Evolutionary conservation across 2,888 invertebrate species (phyloP), one percentile per base, ranked within the genome.

Genomic region (Noctua pronuba): DNA sequence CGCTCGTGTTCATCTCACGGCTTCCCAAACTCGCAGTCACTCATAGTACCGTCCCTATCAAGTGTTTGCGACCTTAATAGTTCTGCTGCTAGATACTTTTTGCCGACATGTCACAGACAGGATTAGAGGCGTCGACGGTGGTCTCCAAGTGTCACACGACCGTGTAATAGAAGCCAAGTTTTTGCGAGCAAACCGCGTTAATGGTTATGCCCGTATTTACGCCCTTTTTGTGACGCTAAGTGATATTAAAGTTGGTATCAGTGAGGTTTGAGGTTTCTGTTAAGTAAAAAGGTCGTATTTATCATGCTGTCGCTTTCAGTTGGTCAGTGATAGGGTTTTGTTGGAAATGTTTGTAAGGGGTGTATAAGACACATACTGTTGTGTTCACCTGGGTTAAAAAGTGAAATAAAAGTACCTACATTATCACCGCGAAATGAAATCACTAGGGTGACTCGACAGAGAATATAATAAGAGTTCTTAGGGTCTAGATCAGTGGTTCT

Each of bases 91-190:
- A 75, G 83, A 83, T 85, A 86, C 80, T 90, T 91, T 91, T 91
- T 90, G 88, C 84, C 49, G 69, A 86, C 82, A 85, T 87, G 89
- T 87, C 88, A 86, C 71, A 31, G 83, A 79, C 89, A 88, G 88
- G 88, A 84, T 87, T 85, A 84, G 77, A 88, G 88, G 86, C 85
- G 86, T 87, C 68, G 83, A 69, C 66, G n/a, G 58, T 58, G 80
- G 73, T 69, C 75, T 58, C 70, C 79, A 80, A 79, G 79, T 82
- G 77, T 80, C 85, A 82, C 73, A 73, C 69, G 55, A 66, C 60
- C 58, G 35, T 67, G 77, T 80, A 66, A 73, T 58, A 67, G 74
- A 71, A 73, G 70, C 49, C 52, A 66, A 58, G 79, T 88, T 88
- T 88, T 88, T 85, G 82, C 28, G 49, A 55, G 13, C 31, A 38